Percentiles rank a stretch among this genome's conserved stretches.
Evolutionary conservation across 1,140 invertebrate species (phyloP).

Genomic region (Zaprionus davidi): DNA sequence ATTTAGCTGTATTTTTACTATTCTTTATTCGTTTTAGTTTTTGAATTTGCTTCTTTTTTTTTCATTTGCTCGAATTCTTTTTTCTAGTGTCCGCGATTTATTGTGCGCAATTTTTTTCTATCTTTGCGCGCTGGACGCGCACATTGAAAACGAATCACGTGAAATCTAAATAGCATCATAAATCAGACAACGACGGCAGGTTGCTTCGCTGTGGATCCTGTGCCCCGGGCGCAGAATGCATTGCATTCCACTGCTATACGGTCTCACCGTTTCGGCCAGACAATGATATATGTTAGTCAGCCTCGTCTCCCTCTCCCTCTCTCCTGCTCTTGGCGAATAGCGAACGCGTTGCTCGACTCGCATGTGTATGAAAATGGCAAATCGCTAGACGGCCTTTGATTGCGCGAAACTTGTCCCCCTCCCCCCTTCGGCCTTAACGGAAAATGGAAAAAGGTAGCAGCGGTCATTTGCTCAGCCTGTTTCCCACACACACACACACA

Average conservation of each 20-base stretch:
- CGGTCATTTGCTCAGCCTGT: constrained; percentile 74
- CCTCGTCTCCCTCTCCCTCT: not conserved
- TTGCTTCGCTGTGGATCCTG: constrained; percentile 63
- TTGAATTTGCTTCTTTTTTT: not conserved
- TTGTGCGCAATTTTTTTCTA: constrained; percentile 76
- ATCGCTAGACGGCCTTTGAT: constrained; percentile 80
- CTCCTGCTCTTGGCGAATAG: constrained; percentile 33
- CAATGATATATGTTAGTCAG: constrained; percentile 72
- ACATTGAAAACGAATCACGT: constrained; percentile 81
- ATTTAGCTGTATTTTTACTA: constrained; percentile 37
- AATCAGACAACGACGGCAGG: constrained; percentile 81
- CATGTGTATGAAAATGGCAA: constrained; percentile 81
- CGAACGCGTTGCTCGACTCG: constrained; percentile 65
- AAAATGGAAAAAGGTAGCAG: constrained; percentile 39
- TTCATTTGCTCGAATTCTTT: constrained; percentile 14
- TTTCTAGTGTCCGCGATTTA: constrained; percentile 61
- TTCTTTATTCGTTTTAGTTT: constrained; percentile 31
- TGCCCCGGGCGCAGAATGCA: constrained; percentile 48
- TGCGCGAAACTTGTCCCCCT: constrained; percentile 47
- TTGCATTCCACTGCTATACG: constrained; percentile 58
- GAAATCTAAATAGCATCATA: constrained; percentile 83
- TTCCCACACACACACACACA: constrained; percentile 40
- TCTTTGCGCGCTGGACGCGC: constrained; percentile 68
- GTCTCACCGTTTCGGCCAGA: constrained; percentile 54
- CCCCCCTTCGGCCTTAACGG: not conserved